Conservation (phyloP, 1,140 invertebrate species). For the Lepidurus packardi region DNA sequence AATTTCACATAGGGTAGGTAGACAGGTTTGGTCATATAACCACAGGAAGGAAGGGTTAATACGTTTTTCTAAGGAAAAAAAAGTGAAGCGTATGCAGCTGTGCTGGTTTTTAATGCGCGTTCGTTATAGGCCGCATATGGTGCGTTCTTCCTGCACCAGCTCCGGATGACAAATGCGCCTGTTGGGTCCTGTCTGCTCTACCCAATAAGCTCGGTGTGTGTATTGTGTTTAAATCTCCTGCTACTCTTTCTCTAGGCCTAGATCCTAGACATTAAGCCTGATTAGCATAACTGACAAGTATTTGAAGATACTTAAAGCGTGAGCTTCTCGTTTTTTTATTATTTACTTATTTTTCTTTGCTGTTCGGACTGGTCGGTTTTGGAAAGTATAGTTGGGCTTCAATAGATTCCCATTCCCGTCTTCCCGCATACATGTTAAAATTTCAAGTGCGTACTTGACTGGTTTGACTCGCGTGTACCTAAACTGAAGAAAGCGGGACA, state of each 20-base stretch:
- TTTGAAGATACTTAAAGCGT: no score
- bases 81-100: not conserved
- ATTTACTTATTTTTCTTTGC: no score
- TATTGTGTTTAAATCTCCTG: not conserved
- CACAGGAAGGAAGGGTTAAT: constrained; percentile 18
- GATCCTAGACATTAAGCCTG: not conserved
- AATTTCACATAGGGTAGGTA: not conserved
- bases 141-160: not conserved
- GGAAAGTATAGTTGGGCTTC: not conserved
- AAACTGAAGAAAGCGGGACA: not conserved
- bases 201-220: no score
- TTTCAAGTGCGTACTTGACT: constrained; percentile 18
- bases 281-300: not conserved
- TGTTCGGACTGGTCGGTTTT: no score
- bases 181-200: not conserved
- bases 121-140: not conserved
- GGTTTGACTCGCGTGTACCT: not conserved
- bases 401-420: not conserved
- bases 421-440: not conserved
- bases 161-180: not conserved
- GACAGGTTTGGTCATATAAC: constrained; percentile 1
- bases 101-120: not conserved
- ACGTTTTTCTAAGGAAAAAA: not conserved
- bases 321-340: no score
- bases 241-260: not conserved